These are phyloP conservation scores for Axis porcinus DNA, from an alignment of 2,113 vertebrate species.

Conservation along the genomic window DNA sequence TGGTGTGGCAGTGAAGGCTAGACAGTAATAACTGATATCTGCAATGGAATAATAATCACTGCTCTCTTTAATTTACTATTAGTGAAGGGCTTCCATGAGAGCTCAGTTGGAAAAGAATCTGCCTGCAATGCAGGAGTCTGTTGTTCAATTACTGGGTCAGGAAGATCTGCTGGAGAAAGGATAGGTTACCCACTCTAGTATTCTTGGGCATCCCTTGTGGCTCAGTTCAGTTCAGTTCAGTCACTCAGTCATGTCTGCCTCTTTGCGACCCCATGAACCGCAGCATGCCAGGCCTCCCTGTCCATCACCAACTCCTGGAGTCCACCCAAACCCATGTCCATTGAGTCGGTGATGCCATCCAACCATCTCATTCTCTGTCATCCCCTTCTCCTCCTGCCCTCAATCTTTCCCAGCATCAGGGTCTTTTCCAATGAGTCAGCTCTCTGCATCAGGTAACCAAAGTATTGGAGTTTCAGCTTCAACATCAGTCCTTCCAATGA, in stretches of 20 bases:
- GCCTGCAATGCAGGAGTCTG: background rate
- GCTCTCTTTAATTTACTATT: background rate
- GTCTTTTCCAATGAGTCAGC: background rate
- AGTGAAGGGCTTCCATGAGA: background rate
- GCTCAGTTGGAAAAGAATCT: background rate
- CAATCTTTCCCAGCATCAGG: background rate
- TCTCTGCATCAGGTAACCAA: rapidly evolving
- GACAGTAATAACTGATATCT: background rate
- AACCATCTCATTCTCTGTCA: background rate
- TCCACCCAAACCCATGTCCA: background rate
- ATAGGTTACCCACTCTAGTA: background rate
- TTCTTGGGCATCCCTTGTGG: background rate
- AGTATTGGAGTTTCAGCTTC: background rate
- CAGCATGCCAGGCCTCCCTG: background rate
- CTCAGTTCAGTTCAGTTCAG: background rate
- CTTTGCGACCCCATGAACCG: background rate
- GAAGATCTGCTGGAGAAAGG: background rate
- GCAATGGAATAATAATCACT: background rate
- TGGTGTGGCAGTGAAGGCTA: background rate
- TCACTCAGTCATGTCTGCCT: background rate
- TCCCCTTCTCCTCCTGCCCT: background rate
- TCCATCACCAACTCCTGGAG: background rate
- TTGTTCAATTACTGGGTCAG: background rate
- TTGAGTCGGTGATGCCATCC: background rate
- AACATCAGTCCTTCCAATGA: background rate